Conservation (phyloP, 64 coral and sea anemone species). For the Catalaphyllia jardinei region DNA sequence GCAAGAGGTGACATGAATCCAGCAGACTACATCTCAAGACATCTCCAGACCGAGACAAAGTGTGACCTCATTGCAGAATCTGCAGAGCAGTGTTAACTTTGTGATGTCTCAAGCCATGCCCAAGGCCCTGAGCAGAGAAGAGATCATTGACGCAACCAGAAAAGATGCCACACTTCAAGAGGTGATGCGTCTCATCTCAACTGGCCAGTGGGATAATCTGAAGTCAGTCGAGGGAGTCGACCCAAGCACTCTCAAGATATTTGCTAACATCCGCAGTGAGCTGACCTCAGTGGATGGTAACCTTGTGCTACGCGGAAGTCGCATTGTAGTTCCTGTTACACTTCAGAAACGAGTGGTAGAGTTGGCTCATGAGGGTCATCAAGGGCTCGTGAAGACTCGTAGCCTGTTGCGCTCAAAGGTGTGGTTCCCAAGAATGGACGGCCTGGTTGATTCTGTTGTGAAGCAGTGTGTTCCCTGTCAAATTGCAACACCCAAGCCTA, state of each 20-base stretch:
- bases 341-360: too few relatives aligned
- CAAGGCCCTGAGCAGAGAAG: not conserved
- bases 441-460: not conserved
- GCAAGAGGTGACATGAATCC: not conserved
- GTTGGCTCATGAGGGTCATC: slow-evolving; percentile 28
- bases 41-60: not conserved
- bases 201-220: slow-evolving; percentile 30
- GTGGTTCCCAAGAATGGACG: slow-evolving; percentile 40
- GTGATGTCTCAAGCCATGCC: not conserved
- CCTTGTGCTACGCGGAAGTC: too few relatives aligned
- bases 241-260: not conserved
- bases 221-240: slow-evolving; percentile 5
- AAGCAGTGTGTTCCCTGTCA: slow-evolving; percentile 58
- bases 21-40: slow-evolving; percentile 6
- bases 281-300: not conserved
- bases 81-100: not conserved
- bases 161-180: slow-evolving; percentile 18
- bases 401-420: slow-evolving; percentile 27
- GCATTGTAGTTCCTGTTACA: slow-evolving; percentile 8
- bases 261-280: not conserved
- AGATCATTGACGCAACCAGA: slow-evolving; percentile 9
- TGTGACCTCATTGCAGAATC: not conserved
- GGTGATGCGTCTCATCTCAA: slow-evolving; percentile 35
- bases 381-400: slow-evolving; percentile 40
- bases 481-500: not conserved